Conservation (phyloP, 1,140 invertebrate species). For the Hycleus cichorii region DNA sequence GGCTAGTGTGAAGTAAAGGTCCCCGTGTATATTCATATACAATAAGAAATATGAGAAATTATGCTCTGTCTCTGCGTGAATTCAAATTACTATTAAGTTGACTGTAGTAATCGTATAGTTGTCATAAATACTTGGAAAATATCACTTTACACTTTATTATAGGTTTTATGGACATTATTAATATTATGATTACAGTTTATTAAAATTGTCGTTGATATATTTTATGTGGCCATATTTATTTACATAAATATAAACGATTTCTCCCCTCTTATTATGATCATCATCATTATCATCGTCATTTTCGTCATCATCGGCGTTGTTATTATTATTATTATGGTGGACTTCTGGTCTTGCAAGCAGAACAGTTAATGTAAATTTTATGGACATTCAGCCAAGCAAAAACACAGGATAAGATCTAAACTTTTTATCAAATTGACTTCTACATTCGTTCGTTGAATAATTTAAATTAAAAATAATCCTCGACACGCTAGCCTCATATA, state of each 20-base stretch:
- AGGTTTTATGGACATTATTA: slow-evolving; percentile 19
- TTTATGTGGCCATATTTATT: background rate
- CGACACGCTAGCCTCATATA: too few relatives aligned
- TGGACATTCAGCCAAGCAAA: background rate
- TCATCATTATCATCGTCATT: background rate
- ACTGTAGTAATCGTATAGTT: slow-evolving; percentile 24
- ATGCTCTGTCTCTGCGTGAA: slow-evolving; percentile 22
- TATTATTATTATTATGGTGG: background rate
- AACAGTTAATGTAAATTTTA: background rate
- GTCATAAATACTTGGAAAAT: slow-evolving; percentile 26
- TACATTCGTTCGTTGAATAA: too few relatives aligned
- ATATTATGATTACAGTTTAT: slow-evolving; percentile 27
- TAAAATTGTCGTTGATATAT: slow-evolving; percentile 16
- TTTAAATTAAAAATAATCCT: too few relatives aligned
- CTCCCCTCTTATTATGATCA: too few relatives aligned
- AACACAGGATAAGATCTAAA: background rate
- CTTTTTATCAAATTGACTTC: too few relatives aligned
- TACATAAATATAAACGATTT: slow-evolving; percentile 6
- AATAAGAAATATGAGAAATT: slow-evolving; percentile 27
- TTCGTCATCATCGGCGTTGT: too few relatives aligned
- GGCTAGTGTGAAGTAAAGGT: too few relatives aligned
- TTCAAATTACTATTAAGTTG: slow-evolving; percentile 27
- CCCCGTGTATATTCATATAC: too few relatives aligned
- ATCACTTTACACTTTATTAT: slow-evolving; percentile 26
- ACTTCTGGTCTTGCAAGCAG: slow-evolving; percentile 17